phyloP scores from a whole-genome alignment of 2,888 invertebrate species.

The Volucella bombylans region DNA sequence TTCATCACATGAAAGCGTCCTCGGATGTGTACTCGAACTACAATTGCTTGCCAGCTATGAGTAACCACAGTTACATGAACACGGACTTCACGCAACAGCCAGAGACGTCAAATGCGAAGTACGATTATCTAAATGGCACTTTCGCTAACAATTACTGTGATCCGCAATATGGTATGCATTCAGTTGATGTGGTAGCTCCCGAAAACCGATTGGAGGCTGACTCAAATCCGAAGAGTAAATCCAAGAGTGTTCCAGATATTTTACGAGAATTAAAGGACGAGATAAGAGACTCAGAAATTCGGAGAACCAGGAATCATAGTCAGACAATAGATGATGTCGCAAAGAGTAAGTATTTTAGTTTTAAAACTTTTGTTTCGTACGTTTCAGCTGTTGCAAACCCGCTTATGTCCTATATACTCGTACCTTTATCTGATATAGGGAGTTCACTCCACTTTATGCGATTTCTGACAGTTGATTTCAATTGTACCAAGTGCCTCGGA shows the following conservation, averaged over 20 bases:
- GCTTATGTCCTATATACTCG: too few relatives aligned
- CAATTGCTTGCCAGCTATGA: constrained; percentile 80
- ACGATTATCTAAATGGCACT: constrained; percentile 56
- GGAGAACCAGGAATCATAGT: constrained; percentile 84
- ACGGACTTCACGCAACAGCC: constrained; percentile 72
- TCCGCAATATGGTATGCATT: constrained; percentile 76
- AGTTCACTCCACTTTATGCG: too few relatives aligned
- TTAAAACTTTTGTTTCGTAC: not conserved
- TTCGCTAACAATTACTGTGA: constrained; percentile 64
- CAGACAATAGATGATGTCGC: constrained; percentile 81
- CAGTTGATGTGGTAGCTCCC: constrained; percentile 82
- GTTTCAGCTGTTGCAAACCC: not conserved
- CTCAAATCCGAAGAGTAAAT: constrained; percentile 82
- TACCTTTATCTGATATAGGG: too few relatives aligned
- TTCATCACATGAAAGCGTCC: constrained; percentile 76
- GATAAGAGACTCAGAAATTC: constrained; percentile 83
- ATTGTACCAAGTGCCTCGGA: too few relatives aligned
- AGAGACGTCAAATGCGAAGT: constrained; percentile 49
- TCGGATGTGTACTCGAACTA: constrained; percentile 82
- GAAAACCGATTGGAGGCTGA: constrained; percentile 79
- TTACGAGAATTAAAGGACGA: constrained; percentile 89
- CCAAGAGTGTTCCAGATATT: constrained; percentile 89
- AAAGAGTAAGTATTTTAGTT: constrained; percentile 50
- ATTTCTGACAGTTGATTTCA: too few relatives aligned
- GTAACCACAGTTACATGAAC: constrained; percentile 82